Base-by-base conservation (phyloP, 2,797 vertebrate genomes). In the Loriculus beryllinus region DNA sequence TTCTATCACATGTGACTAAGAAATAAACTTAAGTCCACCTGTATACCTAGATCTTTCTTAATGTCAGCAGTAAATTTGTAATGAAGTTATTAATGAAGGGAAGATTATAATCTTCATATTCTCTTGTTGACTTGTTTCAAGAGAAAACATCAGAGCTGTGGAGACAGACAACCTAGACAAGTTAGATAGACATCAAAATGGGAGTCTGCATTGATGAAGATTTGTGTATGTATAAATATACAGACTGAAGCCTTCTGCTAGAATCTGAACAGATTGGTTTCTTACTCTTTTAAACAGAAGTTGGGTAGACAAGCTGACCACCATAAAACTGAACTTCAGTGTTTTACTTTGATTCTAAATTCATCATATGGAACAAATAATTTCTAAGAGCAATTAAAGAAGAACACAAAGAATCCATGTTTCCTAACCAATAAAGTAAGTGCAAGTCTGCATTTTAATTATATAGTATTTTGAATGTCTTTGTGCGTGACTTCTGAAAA, bases 211-310 rank as follows among this genome's bases (percentile, higher is more conserved):
- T 1, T 5, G 49, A 49, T 76, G 48, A 51, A 77, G 68, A 54
- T 29, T 49, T 84, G 25, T n/a, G 9, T 59, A 42, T 33, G 7
- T 56, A 40, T 60, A 56, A 90, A 91, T 93, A 84, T 51, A 71
- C 35, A 90, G 74, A 71, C 54, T 67, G 48, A 7, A 78, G 42
- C 76, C 72, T 92, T 90, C 85, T 85, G 65, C 33, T 90, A 85
- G 86, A 88, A 70, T 67, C 18, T 85, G 56, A 90, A 64, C 68
- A 80, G 47, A 68, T 47, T 96, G 67, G 11, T 82, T 91, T 96
- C 45, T 65, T 67, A 56, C 17, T 57, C 42, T 75, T 60, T 71
- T 21, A 65, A 88, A 84, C 10, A 79, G 39, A 88, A 83, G 19
- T 78, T 86, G 49, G 54, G 65, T 67, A 57, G 74, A 75, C 77